Base-by-base conservation (phyloP, 2,113 vertebrate species). In the Fukomys damarensis region DNA sequence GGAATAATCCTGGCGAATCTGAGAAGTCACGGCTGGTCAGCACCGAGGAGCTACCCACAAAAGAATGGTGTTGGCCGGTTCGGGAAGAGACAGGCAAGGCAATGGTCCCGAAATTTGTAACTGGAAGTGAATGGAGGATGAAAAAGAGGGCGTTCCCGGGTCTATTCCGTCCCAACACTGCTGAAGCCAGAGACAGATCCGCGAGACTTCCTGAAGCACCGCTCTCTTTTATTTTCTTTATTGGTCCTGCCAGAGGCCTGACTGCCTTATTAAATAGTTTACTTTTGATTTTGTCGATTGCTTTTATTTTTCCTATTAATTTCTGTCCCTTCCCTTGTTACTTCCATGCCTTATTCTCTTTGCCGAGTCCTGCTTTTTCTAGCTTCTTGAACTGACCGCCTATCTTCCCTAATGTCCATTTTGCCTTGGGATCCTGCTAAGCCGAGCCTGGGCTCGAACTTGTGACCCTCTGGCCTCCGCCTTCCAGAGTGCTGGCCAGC, bases 211-310 rank as follows among this genome's bases (percentile, higher is more conserved):
- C n/a, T n/a, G n/a, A n/a, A n/a, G n/a, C n/a, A n/a, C n/a, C n/a
- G n/a, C n/a, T n/a, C n/a, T n/a, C n/a, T n/a, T n/a, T 82, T 76
- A 52, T 86, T 72, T 90, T 38, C 38, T 87, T 72, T 58, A 94
- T 38, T 4, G 28, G 22, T 68, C 43, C 59, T 68, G 17, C 30
- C 35, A 96, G n/a, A 86, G 28, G 30, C 52, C 79, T 43, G 9
- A 85, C 8, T 86, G 46, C 58, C 87, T 96, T 86, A 81, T 72
- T 65, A 94, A 80, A 90, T 49, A 83, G 85, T 2, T 20, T 49
- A 72, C n/a, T 86, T 93, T 87, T 85, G n/a, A 7, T 89, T 91
- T 46, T 85, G 26, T 52, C 58, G 24, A 46, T 79, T 7, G 56
- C 59, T 89, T 92, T 35, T 84, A 56, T 79, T 80, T 83, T 81